Percentiles rank a stretch among this genome's conserved stretches.
Conservation (phyloP, 2,888 invertebrate genomes). For the Margaritifera margaritifera region DNA sequence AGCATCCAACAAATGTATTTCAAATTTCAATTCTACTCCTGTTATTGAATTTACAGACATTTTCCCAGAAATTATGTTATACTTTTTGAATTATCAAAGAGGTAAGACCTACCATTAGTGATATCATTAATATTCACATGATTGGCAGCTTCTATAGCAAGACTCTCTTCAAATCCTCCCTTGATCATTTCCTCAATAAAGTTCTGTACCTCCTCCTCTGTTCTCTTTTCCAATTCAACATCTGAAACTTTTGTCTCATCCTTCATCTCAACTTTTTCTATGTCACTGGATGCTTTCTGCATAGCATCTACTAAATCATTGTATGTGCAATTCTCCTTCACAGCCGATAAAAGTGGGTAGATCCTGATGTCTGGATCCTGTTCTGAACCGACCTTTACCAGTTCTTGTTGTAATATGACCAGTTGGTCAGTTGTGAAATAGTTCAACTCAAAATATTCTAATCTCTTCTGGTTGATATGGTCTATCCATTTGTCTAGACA, state of each 20-base stretch:
- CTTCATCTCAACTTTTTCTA: constrained; percentile 18
- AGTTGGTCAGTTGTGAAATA: constrained; percentile 62
- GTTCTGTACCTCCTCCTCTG: constrained; percentile 12
- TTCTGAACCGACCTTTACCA: constrained; percentile 45
- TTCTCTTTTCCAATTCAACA: constrained; percentile 3
- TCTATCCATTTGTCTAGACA: constrained; percentile 53
- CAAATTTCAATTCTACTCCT: too few relatives aligned
- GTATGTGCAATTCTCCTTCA: constrained; percentile 41
- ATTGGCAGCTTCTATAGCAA: constrained; percentile 33
- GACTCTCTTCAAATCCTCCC: constrained; percentile 32
- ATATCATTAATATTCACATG: too few relatives aligned
- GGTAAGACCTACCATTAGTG: too few relatives aligned
- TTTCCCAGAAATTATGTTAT: too few relatives aligned
- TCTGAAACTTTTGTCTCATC: constrained; percentile 6
- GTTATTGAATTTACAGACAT: too few relatives aligned
- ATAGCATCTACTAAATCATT: constrained; percentile 42
- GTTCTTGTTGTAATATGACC: constrained; percentile 58
- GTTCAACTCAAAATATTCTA: constrained; percentile 51
- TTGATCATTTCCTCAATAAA: constrained; percentile 40
- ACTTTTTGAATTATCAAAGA: too few relatives aligned
- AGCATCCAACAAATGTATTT: too few relatives aligned
- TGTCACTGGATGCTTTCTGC: constrained; percentile 20
- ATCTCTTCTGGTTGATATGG: constrained; percentile 45
- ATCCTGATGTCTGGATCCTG: constrained; percentile 28
- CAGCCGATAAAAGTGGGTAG: constrained; percentile 47